Evolutionary conservation across 2,888 invertebrate species (phyloP), one percentile per base, ranked within the genome.

Genomic region (Sympetrum striolatum): DNA sequence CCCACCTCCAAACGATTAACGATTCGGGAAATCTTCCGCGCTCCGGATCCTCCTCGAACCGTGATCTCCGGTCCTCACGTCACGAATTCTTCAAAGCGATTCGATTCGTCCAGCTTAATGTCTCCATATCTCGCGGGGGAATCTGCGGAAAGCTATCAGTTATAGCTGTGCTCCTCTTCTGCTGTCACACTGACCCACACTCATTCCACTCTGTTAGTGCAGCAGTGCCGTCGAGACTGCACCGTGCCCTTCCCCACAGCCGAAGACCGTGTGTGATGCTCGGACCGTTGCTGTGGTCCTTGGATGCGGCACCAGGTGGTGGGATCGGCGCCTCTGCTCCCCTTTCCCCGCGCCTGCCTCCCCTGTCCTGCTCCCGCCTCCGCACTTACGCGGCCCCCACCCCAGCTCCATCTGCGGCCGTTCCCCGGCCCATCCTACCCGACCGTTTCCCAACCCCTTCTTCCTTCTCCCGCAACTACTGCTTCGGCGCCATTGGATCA

Each of bases 211-310:
- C 73, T 73, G 6, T 3, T 73, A 18, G 73, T 73, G 73, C 73
- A 73, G 73, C 73, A 73, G 31, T 73, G n/a, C 73, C 73, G 31
- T 73, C 25, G 4, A 31, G 14, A 25, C 73, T 73, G 73, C 73
- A 73, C 31, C 86, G 86, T 86, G 86, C 86, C 86, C 86, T 86
- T 86, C 86, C 86, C 86, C 86, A 86, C 86, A 86, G 86, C 86
- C 22, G 86, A 60, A 60, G 86, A 60, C 60, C 35, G 86, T 86
- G 86, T 86, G 86, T 86, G 86, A 86, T 86, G n/a, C 86, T 64
- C 86, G n/a, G 86, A 60, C 86, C 60, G 64, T 60, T 64, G 86
- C 86, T 86, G 86, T 86, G 86, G 86, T 86, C 86, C 86, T 60
- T 60, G 86, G 86, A 86, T 86, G 86, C 86, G 86, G 86, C 86